Evolutionary conservation across 2,888 invertebrate genomes (phyloP).

Genomic region (Pristionchus arcanus): DNA sequence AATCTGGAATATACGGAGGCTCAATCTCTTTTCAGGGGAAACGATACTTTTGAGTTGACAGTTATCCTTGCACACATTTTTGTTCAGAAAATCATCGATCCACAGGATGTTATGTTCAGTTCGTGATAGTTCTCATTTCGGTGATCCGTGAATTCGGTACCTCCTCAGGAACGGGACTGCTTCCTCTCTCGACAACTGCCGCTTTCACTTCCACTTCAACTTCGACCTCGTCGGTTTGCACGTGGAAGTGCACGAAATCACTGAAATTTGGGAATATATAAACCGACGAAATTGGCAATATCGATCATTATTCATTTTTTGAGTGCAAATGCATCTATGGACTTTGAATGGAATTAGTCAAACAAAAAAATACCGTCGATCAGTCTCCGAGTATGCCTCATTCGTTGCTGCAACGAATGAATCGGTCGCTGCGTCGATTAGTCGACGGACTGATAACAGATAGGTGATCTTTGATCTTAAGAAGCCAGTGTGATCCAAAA

Average conservation of each 20-base stretch:
- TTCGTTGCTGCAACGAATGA: not conserved
- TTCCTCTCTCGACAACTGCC: not conserved
- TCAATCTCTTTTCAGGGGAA: too few species aligned
- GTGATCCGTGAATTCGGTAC: not conserved
- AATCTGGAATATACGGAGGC: not conserved
- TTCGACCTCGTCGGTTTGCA: conserved; percentile 16
- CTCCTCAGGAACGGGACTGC: not conserved
- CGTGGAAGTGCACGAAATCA: conserved; percentile 35
- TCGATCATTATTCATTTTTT: conserved; percentile 21
- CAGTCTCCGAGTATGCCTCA: conserved; percentile 27
- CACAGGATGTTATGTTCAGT: too few species aligned
- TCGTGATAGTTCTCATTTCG: not conserved
- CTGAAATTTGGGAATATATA: not conserved
- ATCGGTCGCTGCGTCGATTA: conserved; percentile 25
- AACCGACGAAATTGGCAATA: not conserved
- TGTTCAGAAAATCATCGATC: too few species aligned
- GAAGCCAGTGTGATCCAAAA: not conserved
- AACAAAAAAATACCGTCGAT: conserved; percentile 3
- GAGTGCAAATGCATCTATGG: not conserved
- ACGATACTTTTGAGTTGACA: too few species aligned
- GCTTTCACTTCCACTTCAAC: conserved; percentile 16
- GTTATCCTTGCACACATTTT: too few species aligned
- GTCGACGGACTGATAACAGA: not conserved
- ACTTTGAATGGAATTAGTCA: too few species aligned
- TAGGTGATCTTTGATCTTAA: not conserved